A percentile compares a stretch with the other conserved stretches of the same genome.
Conservation (phyloP, 2,888 invertebrate species). For the Lepas anatifera region DNA sequence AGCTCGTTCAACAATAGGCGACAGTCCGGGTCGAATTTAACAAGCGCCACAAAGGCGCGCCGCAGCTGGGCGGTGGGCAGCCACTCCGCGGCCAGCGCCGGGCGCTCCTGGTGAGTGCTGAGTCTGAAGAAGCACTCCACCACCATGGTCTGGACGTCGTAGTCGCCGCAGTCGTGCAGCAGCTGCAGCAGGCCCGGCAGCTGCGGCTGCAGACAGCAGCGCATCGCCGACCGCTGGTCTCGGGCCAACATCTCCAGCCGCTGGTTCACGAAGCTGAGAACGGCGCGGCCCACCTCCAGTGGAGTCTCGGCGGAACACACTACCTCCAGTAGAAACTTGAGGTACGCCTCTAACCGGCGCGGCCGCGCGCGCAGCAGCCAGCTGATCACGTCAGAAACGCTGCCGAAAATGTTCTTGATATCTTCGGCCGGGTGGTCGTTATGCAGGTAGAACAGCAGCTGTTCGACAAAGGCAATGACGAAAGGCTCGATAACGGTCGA, state of each 20-base stretch:
- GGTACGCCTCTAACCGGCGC: slow-evolving; percentile 27
- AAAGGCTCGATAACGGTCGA: neutral
- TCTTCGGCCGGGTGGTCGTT: slow-evolving; percentile 30
- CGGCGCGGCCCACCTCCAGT: slow-evolving; percentile 25
- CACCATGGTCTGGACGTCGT: slow-evolving; percentile 23
- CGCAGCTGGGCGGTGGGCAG: slow-evolving; percentile 15
- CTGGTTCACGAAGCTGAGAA: slow-evolving; percentile 39
- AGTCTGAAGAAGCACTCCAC: slow-evolving; percentile 22
- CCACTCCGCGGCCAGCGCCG: slow-evolving; percentile 18
- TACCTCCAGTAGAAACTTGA: slow-evolving; percentile 25
- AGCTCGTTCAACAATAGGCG: slow-evolving; percentile 22
- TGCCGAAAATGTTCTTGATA: slow-evolving; percentile 38
- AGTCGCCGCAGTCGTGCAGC: slow-evolving; percentile 22
- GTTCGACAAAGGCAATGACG: slow-evolving; percentile 27
- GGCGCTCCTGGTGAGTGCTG: slow-evolving; percentile 17
- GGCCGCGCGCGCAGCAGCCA: slow-evolving; percentile 19
- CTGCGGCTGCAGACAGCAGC: slow-evolving; percentile 23
- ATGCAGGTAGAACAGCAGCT: slow-evolving; percentile 29
- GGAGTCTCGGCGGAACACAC: neutral
- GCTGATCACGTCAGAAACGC: slow-evolving; percentile 33
- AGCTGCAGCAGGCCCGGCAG: slow-evolving; percentile 18
- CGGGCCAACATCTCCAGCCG: slow-evolving; percentile 33
- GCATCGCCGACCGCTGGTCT: slow-evolving; percentile 34
- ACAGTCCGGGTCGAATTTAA: slow-evolving; percentile 24
- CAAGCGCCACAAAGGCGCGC: slow-evolving; percentile 20